A percentile compares a stretch with the other conserved stretches of the same genome.
Evolutionary conservation across 2,113 vertebrate species (phyloP).

Genomic region (Heloderma charlesbogerti): DNA sequence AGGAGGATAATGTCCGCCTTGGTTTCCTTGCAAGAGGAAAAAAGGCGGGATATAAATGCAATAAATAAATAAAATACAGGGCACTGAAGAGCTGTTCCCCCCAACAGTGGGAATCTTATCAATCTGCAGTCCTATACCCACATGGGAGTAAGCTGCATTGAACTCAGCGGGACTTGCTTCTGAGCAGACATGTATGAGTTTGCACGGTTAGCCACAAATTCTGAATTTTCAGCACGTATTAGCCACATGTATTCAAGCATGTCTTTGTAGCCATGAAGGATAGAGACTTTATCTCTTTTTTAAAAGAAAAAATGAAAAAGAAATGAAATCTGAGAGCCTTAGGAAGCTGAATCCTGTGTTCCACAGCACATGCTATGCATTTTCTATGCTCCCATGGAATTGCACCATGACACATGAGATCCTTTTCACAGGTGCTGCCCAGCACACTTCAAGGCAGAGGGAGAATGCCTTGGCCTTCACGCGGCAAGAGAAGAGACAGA

Average conservation of each 20-base stretch:
- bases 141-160: too few species aligned
- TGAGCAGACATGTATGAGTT: too few species aligned
- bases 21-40: too few species aligned
- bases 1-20: too few species aligned
- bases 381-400: background rate
- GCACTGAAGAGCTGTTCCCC: too few species aligned
- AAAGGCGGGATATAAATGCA: too few species aligned
- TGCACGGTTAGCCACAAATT: background rate
- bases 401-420: background rate
- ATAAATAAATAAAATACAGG: background rate
- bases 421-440: slow-evolving; percentile 2
- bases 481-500: slow-evolving; percentile 65
- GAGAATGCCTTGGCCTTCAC: slow-evolving; percentile 70
- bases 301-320: background rate
- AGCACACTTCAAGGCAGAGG: background rate
- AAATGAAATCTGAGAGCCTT: background rate
- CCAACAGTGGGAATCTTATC: too few species aligned
- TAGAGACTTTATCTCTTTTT: background rate
- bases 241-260: background rate
- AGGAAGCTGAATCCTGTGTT: background rate
- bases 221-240: background rate
- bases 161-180: too few species aligned
- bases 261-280: background rate
- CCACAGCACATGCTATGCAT: background rate
- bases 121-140: too few species aligned